phyloP scores from a whole-genome alignment of 2,113 vertebrate species.

The Siniperca chuatsi region DNA sequence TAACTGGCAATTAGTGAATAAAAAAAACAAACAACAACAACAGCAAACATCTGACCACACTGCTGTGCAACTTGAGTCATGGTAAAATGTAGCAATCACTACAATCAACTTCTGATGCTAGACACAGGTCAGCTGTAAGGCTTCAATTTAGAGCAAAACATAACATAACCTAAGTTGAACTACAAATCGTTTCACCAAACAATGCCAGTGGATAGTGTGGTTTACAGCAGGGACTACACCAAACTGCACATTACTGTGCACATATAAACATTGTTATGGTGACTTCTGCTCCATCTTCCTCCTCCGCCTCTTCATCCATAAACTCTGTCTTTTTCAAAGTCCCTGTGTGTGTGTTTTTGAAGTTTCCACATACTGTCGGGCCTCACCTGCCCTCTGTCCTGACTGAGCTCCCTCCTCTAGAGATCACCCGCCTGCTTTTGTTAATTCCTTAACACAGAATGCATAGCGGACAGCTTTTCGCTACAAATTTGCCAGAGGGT shows the following conservation, averaged over 20 bases:
- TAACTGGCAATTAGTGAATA: slow-evolving; percentile 5
- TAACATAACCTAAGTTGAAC: slow-evolving; percentile 28
- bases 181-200: slow-evolving; percentile 3
- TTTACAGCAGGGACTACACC: slow-evolving; percentile 8
- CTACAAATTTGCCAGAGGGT: neutral
- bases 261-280: neutral
- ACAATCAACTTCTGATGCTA: slow-evolving; percentile 25
- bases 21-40: neutral
- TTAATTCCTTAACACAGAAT: neutral
- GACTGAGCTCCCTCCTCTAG: neutral
- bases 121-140: slow-evolving; percentile 2
- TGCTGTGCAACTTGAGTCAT: neutral
- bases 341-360: neutral
- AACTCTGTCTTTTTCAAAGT: neutral
- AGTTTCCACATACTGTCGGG: neutral
- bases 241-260: slow-evolving; percentile 7
- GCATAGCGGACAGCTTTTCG: neutral
- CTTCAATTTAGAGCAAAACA: slow-evolving; percentile 17
- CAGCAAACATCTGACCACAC: neutral
- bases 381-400: neutral
- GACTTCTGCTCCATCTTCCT: neutral
- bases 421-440: neutral
- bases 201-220: neutral
- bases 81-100: slow-evolving; percentile 3
- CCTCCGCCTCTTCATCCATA: slow-evolving; percentile 2